Evolutionary conservation across 30 jellyfish, hydroid and myxozoan genomes (phyloP), one percentile per base, ranked within the genome.

Genomic region (Catostylus mosaicus): DNA sequence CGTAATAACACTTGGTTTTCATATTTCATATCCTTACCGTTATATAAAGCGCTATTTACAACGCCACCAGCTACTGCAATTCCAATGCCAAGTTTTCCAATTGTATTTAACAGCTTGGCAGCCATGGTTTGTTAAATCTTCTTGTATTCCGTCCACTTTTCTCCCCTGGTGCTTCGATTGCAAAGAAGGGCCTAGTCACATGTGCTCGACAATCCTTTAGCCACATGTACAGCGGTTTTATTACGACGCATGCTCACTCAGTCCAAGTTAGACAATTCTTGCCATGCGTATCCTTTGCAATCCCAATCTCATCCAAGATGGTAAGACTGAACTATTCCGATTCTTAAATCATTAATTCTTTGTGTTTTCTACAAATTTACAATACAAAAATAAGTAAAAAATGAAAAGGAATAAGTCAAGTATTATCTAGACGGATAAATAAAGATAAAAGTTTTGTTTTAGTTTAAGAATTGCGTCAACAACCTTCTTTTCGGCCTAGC

Each of bases 1-100:
- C 60, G 60, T 65, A 65, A 65, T 57, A 29, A 59, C 24, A 6
- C 71, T 27, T 59, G 12, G 24, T 9, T 14, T 4, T 5, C 38
- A n/a, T n/a, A n/a, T n/a, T n/a, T n/a, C n/a, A n/a, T n/a, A n/a
- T n/a, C 19, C 97, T 24, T 83, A 94, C 99, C 99, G 67, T 94
- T 94, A 54, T 94, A 94, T 18, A 94, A 48, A 20, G 99, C 99
- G 78, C 92, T 94, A 52, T 87, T 94, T 6, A 78, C 77, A 26
- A 94, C 91, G 20, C 99, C 96, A 27, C 99, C 99, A 84, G 96
- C 90, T 14, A 94, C 69, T 16, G 99, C 99, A 57, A 94, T 26
- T 11, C 99, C 99, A 70, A 94, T 52, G 38, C 99, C 99, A 72
- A 94, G 96, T 40, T 50, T 83, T 27, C 93, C 95, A 19, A 91